Evolutionary conservation across 1,140 invertebrate genomes (phyloP).

Genomic region (Oppia nitens): DNA sequence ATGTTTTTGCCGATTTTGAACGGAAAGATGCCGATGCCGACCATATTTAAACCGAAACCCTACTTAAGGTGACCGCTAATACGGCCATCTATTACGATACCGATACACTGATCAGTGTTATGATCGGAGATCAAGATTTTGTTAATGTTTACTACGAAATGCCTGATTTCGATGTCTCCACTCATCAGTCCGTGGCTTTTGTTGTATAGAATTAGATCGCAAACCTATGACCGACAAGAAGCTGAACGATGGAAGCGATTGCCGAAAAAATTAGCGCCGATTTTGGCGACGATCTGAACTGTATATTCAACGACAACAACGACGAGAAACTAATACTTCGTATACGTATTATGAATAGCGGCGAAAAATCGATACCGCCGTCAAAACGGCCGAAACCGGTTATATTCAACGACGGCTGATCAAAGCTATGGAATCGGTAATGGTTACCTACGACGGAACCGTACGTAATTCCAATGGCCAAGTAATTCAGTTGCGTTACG

Average conservation of each 20-base stretch:
- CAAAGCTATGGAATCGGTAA: conserved; percentile 99
- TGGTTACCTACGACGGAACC: conserved; percentile 96
- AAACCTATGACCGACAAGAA: conserved; percentile 99
- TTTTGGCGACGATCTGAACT: conserved; percentile 97
- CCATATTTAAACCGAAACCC: conserved; percentile 92
- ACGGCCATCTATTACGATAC: conserved; percentile 99
- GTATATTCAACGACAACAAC: conserved; percentile 98
- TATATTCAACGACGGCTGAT: conserved; percentile 99
- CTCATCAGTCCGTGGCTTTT: conserved; percentile 95
- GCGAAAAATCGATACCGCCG: conserved; percentile 98
- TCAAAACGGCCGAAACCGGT: conserved; percentile 98
- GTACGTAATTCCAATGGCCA: conserved; percentile 89
- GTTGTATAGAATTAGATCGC: conserved; percentile 89
- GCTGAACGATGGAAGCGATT: conserved; percentile 98
- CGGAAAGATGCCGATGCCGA: conserved; percentile 94
- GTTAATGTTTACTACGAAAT: conserved; percentile 99
- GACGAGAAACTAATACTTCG: conserved; percentile 80
- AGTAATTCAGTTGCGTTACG: conserved; percentile 92
- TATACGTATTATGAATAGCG: conserved; percentile 94
- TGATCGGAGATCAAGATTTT: conserved; percentile 97
- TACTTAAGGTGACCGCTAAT: conserved; percentile 94
- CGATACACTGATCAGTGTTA: conserved; percentile 94
- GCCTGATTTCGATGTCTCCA: conserved; percentile 95
- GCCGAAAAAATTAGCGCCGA: conserved; percentile 97
- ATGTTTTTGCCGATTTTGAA: conserved; percentile 99